Evolutionary conservation across 2,797 vertebrate species (phyloP), one percentile per base, ranked within the genome.

Genomic region (Schizopygopsis pylzovi): DNA sequence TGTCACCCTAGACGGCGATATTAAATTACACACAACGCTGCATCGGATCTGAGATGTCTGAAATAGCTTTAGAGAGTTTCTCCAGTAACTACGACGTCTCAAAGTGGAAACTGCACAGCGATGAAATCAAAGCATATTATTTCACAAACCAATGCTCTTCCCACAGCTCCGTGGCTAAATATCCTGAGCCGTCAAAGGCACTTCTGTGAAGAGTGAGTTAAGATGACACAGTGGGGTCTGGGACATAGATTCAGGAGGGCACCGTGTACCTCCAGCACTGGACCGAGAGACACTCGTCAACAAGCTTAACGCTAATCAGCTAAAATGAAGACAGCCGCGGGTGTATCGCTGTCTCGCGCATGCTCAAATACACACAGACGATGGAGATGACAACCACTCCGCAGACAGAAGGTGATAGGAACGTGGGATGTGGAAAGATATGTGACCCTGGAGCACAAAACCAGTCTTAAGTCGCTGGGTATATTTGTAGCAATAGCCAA

Each of bases 251-350:
- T 68, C 79, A 77, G 71, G 54, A 43, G 49, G 83, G 73, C 80
- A 65, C 56, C 15, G 67, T 54, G 13, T 81, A 70, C 79, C 72
- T 83, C 86, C 45, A 77, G 82, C 78, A 25, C 79, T 33, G n/a
- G 43, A 65, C 41, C 41, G 49, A 45, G 68, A 82, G 75, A 78
- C 71, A 59, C 71, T 71, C 61, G 22, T 86, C 67, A 84, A 85
- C 68, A 52, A 82, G 75, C 15, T 65, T 76, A 70, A 85, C 37
- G 28, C 78, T 88, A 88, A 89, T 88, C 84, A 82, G 82, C 63
- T 84, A 65, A 83, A 87, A 89, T 76, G 85, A 87, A 82, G 65
- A 82, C 80, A 54, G 86, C 84, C 79, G 16, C 86, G 88, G 81
- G 61, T 79, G 83, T 47, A 67, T 75, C 45, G 25, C 28, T 54